Base-by-base conservation (phyloP, 2,888 invertebrate species). In the Eristalis pertinax region DNA sequence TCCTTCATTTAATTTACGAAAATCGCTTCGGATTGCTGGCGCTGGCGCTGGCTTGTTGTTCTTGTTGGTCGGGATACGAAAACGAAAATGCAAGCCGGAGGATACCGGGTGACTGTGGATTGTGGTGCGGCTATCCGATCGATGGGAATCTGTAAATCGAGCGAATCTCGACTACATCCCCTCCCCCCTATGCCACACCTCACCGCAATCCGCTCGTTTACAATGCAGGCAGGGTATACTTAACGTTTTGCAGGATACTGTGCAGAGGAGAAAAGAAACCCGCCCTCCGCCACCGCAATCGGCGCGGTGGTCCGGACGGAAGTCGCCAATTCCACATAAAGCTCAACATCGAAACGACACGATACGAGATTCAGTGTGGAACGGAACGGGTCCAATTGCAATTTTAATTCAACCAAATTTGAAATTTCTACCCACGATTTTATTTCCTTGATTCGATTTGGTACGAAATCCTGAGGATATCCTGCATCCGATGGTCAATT, bases 401-500 rank as follows among this genome's bases (percentile, higher is more conserved):
- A 86, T 86, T 86, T 86, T 86, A 83, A 86, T 86, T 79, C 86
- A 86, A 75, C 78, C 83, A 86, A 86, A 86, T 86, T 86, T 83
- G 78, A 86, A 86, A 87, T 84, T 84, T 84, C 79, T 75, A 84
- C 84, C 87, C 83, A 84, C 79, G 87, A 87, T 84, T 87, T 87
- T 79, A 83, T 84, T 56, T 87, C 79, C 84, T 80, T 87, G 73
- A 87, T 84, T 83, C 84, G 84, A 86, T 83, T 86, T 78, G 78
- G 74, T 78, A 82, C 83, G 83, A 86, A 86, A 86, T 86, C 83
- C 86, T 83, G 75, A 87, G 84, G 84, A 87, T 87, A 84, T 87
- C 87, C 87, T 87, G 87, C 84, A 87, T 87, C 84, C 87, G 80
- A 87, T 87, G 87, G 87, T 87, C 87, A 87, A 87, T 87, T 87